Percentiles rank a stretch among this genome's conserved stretches.
Evolutionary conservation across 2,113 vertebrate genomes (phyloP).

Genomic region (Myanophis thanlyinensis): DNA sequence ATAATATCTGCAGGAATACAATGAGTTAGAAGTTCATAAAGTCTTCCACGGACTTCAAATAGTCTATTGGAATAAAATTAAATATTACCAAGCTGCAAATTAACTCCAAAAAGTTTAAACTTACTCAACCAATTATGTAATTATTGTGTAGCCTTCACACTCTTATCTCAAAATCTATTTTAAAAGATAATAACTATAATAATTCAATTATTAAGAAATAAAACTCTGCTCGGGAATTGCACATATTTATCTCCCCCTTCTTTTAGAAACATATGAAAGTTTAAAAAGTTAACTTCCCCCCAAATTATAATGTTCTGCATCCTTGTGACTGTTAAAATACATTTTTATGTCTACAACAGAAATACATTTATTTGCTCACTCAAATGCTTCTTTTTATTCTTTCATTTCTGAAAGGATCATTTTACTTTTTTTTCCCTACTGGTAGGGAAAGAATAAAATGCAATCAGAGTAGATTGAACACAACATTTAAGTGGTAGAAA

Average conservation of each 20-base stretch:
- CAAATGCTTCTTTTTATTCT: not conserved
- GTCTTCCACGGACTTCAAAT: slow-evolving; percentile 88
- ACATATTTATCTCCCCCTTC: not conserved
- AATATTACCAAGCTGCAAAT: not conserved
- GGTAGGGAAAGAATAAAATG: not conserved
- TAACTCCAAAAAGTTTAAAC: not conserved
- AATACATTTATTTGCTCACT: not conserved
- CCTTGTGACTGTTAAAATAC: not conserved
- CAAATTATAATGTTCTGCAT: not conserved
- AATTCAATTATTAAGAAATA: not conserved
- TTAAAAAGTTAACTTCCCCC: not conserved
- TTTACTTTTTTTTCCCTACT: not conserved
- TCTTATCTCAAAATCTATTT: not conserved
- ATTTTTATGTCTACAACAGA: not conserved
- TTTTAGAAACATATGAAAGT: not conserved
- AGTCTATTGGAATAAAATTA: slow-evolving; percentile 74
- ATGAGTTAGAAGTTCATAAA: slow-evolving; percentile 95
- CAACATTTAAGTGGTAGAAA: not conserved
- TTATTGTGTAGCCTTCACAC: not conserved
- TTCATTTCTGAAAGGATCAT: not conserved
- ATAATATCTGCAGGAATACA: slow-evolving; percentile 97
- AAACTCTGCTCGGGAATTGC: not conserved
- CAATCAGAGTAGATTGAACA: not conserved
- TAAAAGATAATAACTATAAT: not conserved
- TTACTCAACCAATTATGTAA: not conserved